Conservation (phyloP, 2,888 invertebrate genomes). For the Troilus luridus region DNA sequence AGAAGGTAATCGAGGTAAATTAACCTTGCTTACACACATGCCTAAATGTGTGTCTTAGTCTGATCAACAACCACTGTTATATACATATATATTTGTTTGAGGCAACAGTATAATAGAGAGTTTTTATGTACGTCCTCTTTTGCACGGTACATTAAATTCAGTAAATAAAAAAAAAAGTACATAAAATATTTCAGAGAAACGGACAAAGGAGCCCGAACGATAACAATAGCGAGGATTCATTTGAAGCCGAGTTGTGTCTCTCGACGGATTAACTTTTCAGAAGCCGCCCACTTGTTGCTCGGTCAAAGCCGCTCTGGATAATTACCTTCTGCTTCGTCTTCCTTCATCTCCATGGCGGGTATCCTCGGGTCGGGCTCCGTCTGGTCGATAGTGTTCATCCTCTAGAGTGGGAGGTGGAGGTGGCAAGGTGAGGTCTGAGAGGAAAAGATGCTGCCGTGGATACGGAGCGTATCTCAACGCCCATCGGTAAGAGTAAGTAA, state of each 20-base stretch:
- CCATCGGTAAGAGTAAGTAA: too few relatives aligned
- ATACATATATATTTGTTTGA: too few relatives aligned
- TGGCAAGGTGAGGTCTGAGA: background rate
- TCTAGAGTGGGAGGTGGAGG: background rate
- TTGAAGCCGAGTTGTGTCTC: background rate
- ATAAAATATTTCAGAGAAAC: background rate
- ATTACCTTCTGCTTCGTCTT: background rate
- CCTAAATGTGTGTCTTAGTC: too few relatives aligned
- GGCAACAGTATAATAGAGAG: background rate
- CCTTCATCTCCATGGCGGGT: background rate
- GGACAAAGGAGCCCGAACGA: background rate
- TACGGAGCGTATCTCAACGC: too few relatives aligned
- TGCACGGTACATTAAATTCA: background rate
- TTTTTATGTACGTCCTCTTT: background rate
- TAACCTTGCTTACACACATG: too few relatives aligned
- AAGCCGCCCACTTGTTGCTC: slow-evolving; percentile 9
- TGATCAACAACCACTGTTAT: too few relatives aligned
- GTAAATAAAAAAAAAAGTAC: background rate
- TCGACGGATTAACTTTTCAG: slow-evolving; percentile 32
- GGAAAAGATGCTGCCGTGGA: background rate
- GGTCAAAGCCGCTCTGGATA: background rate
- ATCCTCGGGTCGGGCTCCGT: background rate
- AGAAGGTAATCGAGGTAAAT: too few relatives aligned
- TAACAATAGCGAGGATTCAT: background rate
- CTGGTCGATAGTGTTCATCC: background rate